These are phyloP conservation scores for Talpa occidentalis DNA, from an alignment of 2,113 vertebrate species.

Conservation along the genomic window DNA sequence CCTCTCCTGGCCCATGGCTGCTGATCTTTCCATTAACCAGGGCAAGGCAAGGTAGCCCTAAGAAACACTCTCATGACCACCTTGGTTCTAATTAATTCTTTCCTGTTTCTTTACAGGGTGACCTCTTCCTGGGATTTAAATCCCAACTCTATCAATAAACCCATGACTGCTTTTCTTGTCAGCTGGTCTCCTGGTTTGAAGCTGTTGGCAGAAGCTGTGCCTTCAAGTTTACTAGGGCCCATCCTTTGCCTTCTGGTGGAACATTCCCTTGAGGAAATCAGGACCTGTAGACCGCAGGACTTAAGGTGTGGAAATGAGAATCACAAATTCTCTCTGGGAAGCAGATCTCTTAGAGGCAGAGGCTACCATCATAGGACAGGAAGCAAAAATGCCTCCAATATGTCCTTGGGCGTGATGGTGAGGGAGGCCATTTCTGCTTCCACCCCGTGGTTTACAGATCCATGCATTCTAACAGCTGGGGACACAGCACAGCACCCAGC, in stretches of 20 bases:
- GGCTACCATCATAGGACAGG: not conserved
- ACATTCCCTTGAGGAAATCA: not conserved
- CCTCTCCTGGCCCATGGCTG: not conserved
- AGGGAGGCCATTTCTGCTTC: not conserved
- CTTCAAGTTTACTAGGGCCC: not conserved
- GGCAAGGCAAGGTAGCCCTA: not conserved
- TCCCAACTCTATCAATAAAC: not conserved
- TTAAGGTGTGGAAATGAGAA: not conserved
- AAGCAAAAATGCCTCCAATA: not conserved
- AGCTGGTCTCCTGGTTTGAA: not conserved
- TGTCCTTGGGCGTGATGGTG: not conserved
- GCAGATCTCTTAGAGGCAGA: not conserved
- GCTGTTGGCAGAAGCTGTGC: not conserved
- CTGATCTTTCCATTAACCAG: not conserved
- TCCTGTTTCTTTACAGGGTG: not conserved
- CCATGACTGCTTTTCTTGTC: not conserved
- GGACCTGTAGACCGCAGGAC: not conserved
- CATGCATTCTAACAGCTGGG: not conserved
- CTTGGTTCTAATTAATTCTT: not conserved
- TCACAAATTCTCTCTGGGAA: not conserved
- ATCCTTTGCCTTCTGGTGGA: not conserved
- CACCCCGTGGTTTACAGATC: not conserved
- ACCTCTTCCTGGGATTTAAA: not conserved
- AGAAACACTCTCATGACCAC: not conserved
- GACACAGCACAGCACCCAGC: not conserved